These are phyloP conservation scores for Gymnothorax javanicus DNA, from an alignment of 2,797 vertebrate genomes.

Conservation along the genomic window DNA sequence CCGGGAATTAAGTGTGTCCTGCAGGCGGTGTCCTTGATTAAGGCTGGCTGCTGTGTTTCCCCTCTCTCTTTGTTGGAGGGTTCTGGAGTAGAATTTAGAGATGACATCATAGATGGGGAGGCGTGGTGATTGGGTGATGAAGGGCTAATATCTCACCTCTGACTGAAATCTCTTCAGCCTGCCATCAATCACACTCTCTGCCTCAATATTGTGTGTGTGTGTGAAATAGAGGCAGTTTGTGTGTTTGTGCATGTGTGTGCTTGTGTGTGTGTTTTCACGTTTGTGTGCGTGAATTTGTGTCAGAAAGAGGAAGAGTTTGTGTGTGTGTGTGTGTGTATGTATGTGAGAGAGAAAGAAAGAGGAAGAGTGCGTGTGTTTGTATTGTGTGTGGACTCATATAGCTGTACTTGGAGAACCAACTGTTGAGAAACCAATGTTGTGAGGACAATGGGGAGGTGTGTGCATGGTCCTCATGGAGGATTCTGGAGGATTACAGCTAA, in stretches of 20 bases:
- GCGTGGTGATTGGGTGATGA: neutral
- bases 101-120: conserved; percentile 10
- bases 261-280: conserved; percentile 12
- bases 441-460: neutral
- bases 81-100: neutral
- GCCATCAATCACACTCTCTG: conserved; percentile 1
- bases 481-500: too few species aligned
- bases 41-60: conserved; percentile 38
- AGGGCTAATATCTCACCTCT: conserved; percentile 36
- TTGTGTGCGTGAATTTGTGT: too few species aligned
- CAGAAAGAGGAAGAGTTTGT: too few species aligned
- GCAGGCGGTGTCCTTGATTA: conserved; percentile 46
- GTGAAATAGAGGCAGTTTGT: too few species aligned
- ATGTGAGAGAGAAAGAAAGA: neutral
- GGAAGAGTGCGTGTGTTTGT: neutral
- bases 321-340: conserved; percentile 23
- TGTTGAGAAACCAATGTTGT: too few species aligned
- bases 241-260: too few species aligned
- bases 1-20: neutral
- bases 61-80: conserved; percentile 48
- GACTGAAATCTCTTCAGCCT: conserved; percentile 31
- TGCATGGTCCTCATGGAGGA: conserved; percentile 26
- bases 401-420: too few species aligned
- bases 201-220: conserved; percentile 15
- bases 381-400: neutral